Evolutionary conservation across 1,140 invertebrate species (phyloP).

Genomic region (Ceratina japonica): DNA sequence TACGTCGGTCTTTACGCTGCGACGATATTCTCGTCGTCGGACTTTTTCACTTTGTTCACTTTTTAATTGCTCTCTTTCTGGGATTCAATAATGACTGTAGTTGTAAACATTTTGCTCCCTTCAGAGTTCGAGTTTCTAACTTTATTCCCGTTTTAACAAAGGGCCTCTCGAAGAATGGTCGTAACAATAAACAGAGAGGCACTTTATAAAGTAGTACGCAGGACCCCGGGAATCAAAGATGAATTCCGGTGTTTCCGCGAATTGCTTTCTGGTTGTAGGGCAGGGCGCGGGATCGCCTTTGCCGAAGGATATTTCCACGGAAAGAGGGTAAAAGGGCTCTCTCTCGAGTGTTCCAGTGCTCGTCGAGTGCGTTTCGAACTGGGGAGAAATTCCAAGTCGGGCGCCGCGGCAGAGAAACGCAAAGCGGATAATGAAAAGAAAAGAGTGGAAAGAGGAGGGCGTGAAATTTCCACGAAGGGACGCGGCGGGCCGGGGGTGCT

Average conservation of each 20-base stretch:
- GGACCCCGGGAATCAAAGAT: constrained; percentile 23
- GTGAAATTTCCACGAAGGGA: constrained; percentile 54
- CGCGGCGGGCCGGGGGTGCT: background rate
- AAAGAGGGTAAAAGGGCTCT: background rate
- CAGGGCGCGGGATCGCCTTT: background rate
- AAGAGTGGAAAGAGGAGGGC: constrained; percentile 22
- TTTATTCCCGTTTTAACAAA: no score
- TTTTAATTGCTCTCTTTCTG: background rate
- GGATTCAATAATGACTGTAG: no score
- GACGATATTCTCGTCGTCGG: no score
- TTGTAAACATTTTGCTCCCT: no score
- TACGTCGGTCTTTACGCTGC: background rate
- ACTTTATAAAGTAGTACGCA: constrained; percentile 6
- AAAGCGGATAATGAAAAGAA: constrained; percentile 29
- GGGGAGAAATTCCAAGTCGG: background rate
- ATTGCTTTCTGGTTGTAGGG: background rate
- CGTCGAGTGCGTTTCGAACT: background rate
- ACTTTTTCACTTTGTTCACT: no score
- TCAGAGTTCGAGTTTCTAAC: no score
- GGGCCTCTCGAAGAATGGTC: background rate
- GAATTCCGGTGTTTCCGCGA: constrained; percentile 24
- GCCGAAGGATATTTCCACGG: constrained; percentile 25
- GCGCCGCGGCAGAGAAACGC: constrained; percentile 5
- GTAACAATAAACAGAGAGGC: background rate
- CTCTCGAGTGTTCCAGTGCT: constrained; percentile 2